phyloP scores from a whole-genome alignment of 1,140 invertebrate genomes.

The Drosophila kanapiae region DNA sequence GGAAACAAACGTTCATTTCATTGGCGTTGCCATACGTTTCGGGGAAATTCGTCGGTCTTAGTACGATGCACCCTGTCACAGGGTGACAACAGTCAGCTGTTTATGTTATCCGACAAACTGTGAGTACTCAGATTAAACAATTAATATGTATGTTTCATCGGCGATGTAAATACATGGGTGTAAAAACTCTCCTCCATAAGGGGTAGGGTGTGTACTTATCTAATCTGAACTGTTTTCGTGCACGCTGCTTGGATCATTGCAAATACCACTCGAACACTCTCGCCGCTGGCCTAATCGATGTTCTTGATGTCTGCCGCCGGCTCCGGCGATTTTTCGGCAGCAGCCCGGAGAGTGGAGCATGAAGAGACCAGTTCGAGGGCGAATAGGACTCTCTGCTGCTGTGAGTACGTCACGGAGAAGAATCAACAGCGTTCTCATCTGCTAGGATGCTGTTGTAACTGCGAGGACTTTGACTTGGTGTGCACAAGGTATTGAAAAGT shows the following conservation, averaged over 20 bases:
- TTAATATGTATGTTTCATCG: background rate
- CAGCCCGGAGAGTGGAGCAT: constrained; percentile 52
- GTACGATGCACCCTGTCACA: constrained; percentile 8
- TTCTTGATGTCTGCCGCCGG: constrained; percentile 35
- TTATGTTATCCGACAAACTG: constrained; percentile 24
- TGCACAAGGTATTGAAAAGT: constrained; percentile 58
- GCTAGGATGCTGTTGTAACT: constrained; percentile 87
- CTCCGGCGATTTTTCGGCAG: constrained; percentile 36
- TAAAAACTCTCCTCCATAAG: background rate
- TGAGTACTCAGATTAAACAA: constrained; percentile 30
- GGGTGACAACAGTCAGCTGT: constrained; percentile 17
- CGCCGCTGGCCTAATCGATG: constrained; percentile 38
- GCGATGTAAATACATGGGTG: background rate
- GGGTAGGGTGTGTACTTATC: constrained; percentile 19
- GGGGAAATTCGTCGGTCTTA: background rate
- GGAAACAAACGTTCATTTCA: no score
- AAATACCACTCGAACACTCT: background rate
- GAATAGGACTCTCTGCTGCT: constrained; percentile 86
- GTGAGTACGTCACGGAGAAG: constrained; percentile 86
- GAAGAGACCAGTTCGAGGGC: constrained; percentile 13
- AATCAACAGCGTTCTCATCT: constrained; percentile 86
- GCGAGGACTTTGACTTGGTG: constrained; percentile 86
- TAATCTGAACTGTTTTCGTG: constrained; percentile 50
- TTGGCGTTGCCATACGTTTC: background rate
- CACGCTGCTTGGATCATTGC: constrained; percentile 52